Base-by-base conservation (phyloP, 2,888 invertebrate genomes). In the Chymomyza fuscimana region DNA sequence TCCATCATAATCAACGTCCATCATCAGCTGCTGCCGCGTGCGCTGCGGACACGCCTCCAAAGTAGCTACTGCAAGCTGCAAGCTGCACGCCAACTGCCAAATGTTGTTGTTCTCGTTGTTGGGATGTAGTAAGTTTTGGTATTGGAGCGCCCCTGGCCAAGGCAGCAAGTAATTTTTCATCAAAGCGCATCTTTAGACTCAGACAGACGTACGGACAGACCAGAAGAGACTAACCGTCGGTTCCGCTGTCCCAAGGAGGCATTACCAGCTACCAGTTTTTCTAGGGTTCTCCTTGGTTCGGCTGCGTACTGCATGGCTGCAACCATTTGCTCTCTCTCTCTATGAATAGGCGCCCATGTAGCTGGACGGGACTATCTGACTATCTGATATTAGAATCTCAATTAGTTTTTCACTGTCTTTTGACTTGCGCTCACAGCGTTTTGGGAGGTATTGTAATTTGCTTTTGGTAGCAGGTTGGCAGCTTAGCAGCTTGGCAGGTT, bases 311-410 rank as follows among this genome's bases (percentile, higher is more conserved):
- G 40, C 32, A 12, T 66, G 63, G 72, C 69, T 51, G 63, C 40
- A 12, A 29, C 32, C 29, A 59, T 59, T 70, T 69, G 46, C 56
- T 29, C 22, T 10, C 10, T 22, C 50, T 69, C 74, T 69, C 40
- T 70, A 73, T 72, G 67, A 66, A 74, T 74, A 69, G 66, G 83
- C 81, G 72, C 81, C 76, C 86, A 87, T 86, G 83, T 83, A 70
- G 72, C 70, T 63, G 79, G 52, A 7, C n/a, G 32, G 32, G 32
- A 15, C 59, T 25, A 19, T 61, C n/a, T n/a, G 61, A 50, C 16
- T 86, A 86, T 86, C 85, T 86, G 80, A 86, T 88, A 86, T 88
- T 86, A 88, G 87, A 86, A 86, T 86, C 85, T 86, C 88, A 88
- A 86, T 84, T 87, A 87, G 87, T 86, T 87, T 86, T 86, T 66